Conservation (phyloP, 1,140 invertebrate genomes). For the Aphis gossypii region DNA sequence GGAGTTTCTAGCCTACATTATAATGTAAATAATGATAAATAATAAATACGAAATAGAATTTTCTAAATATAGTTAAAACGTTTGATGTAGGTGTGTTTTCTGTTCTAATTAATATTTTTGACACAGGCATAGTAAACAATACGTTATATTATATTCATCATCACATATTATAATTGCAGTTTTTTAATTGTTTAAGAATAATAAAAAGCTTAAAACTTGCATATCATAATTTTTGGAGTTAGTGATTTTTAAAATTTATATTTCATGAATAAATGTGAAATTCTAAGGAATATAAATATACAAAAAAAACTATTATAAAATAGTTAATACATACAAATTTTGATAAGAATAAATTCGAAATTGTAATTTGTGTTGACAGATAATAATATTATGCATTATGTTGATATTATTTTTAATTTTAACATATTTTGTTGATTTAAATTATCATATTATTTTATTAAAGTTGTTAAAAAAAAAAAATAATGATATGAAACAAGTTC, state of each 20-base stretch:
- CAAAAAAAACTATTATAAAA: too few relatives aligned
- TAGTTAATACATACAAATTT: too few relatives aligned
- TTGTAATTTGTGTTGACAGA: background rate
- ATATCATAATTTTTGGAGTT: background rate
- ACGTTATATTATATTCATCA: background rate
- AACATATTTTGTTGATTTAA: background rate
- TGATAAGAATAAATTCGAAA: too few relatives aligned
- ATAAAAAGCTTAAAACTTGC: background rate
- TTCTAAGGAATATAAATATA: background rate
- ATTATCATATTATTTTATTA: background rate
- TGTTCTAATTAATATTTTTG: background rate
- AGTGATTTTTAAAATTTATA: background rate
- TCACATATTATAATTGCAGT: background rate
- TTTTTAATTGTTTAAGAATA: background rate
- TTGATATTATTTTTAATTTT: background rate
- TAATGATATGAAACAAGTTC: background rate
- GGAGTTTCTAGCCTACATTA: background rate
- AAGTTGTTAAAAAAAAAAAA: background rate
- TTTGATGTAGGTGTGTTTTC: background rate
- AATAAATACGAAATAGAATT: background rate
- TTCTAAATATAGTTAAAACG: background rate
- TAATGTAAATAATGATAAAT: background rate
- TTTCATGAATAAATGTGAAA: background rate
- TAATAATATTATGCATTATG: background rate
- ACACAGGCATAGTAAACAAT: background rate